Evolutionary conservation across 2,888 invertebrate species (phyloP), one percentile per base, ranked within the genome.

Genomic region (Neria commutata): DNA sequence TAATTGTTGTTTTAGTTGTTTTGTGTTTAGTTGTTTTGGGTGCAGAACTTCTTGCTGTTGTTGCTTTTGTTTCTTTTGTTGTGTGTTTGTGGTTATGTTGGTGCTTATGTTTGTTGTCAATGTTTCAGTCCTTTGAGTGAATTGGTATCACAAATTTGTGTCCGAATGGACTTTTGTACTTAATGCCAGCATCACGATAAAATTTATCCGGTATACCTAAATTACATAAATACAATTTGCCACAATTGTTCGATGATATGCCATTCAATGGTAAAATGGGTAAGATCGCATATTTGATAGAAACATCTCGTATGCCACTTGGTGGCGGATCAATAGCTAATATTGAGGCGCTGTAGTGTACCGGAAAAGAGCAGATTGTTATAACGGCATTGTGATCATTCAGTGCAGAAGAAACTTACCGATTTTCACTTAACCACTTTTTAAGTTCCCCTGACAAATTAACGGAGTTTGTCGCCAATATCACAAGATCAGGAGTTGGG

Each of bases 131-230:
- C 76, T 80, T 81, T 74, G 75, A 79, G 76, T 90, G 88, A 69
- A 91, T 83, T 48, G 91, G 89, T 81, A 92, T 90, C 68, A 91
- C 89, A 82, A 90, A 91, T 83, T 91, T 91, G 56, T 90, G 88
- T 55, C 91, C 91, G 74, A 94, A 95, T 6, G 95, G 95, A 66
- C 94, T 90, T 73, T 88, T 87, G 84, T 94, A 95, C 65, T 85
- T 85, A 73, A 95, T 89, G 56, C 89, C 89, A 68, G 89, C 87
- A 71, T 90, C 89, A 54, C 85, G 83, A 83, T 90, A 94, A 71
- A 94, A 86, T 77, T 87, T 87, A 67, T 86, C 84, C 25, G 95
- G 94, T 74, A 94, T 86, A 67, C 91, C 91, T 74, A 94, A 85
- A 84, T 94, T 92, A 79, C 92, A 92, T 66, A 95, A 86, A 84